These are phyloP conservation scores for Gerris lacustris DNA, from an alignment of 2,888 invertebrate species.

Conservation along the genomic window DNA sequence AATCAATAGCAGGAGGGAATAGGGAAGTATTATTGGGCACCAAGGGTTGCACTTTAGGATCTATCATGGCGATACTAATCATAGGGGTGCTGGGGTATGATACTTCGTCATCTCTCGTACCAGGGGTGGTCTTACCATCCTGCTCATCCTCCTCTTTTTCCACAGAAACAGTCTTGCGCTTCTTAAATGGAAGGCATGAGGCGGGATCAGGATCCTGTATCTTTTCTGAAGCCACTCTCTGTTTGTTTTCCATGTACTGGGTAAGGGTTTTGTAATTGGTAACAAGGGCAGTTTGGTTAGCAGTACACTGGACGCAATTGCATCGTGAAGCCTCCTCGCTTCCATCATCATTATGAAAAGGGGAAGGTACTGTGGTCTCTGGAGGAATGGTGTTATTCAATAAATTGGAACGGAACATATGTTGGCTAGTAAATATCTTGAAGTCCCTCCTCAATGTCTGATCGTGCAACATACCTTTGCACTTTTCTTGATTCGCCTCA, in stretches of 20 bases:
- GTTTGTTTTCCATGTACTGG: neutral
- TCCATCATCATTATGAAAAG: conserved; percentile 2
- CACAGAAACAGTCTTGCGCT: conserved; percentile 11
- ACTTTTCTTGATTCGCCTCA: neutral
- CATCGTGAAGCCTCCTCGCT: neutral
- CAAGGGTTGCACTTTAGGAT: neutral
- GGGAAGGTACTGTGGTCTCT: conserved; percentile 12
- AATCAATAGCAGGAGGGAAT: neutral
- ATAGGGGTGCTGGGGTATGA: conserved; percentile 24
- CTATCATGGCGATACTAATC: conserved; percentile 23
- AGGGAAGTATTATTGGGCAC: neutral
- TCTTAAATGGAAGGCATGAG: conserved; percentile 18
- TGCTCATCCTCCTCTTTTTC: conserved; percentile 13
- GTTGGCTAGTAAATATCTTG: conserved; percentile 11
- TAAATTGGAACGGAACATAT: neutral
- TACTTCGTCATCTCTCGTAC: neutral
- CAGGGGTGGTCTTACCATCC: conserved; percentile 11
- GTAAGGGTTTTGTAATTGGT: conserved; percentile 10
- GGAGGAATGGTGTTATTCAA: neutral
- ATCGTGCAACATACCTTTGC: conserved; percentile 13
- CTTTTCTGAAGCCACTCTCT: neutral
- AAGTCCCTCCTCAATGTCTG: conserved; percentile 13
- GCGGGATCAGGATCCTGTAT: neutral
- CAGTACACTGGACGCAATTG: conserved; percentile 5
- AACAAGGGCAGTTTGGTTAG: conserved; percentile 8